A percentile compares a stretch with the other conserved stretches of the same genome.
phyloP scores from a whole-genome alignment of 2,888 invertebrate species.

The Chironomus riparius region DNA sequence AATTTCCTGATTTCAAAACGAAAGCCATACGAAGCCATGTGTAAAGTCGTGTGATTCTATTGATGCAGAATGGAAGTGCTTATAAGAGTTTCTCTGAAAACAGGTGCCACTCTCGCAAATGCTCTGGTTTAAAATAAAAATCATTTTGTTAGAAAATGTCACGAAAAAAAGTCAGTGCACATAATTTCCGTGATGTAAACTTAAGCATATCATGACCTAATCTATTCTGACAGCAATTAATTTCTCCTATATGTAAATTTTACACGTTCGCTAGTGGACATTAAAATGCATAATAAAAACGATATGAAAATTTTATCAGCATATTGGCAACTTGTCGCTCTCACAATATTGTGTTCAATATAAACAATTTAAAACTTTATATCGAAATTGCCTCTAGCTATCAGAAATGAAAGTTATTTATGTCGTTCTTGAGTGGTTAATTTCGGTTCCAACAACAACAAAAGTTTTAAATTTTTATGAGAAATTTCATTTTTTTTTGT shows the following conservation, averaged over 20 bases:
- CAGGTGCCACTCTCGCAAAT: too few species aligned
- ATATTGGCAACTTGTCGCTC: neutral
- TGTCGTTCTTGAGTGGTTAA: neutral
- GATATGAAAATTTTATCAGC: neutral
- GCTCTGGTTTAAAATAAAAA: too few species aligned
- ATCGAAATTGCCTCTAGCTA: neutral
- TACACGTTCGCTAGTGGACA: neutral
- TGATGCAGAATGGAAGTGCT: too few species aligned
- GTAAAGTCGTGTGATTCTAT: too few species aligned
- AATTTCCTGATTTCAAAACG: too few species aligned
- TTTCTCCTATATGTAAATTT: neutral
- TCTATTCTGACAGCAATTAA: neutral
- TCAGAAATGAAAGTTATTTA: slow-evolving; percentile 6
- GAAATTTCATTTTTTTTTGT: neutral
- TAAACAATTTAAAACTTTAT: neutral
- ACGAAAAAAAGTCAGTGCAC: neutral
- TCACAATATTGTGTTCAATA: neutral
- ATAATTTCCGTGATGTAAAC: too few species aligned
- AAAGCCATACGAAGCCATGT: too few species aligned
- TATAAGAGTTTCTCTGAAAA: too few species aligned
- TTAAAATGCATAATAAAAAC: too few species aligned
- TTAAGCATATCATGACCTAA: neutral
- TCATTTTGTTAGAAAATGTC: too few species aligned
- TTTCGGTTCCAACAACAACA: neutral
- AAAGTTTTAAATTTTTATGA: neutral